These are phyloP conservation scores for Formica selysi DNA, from an alignment of 1,140 invertebrate species.

Conservation along the genomic window DNA sequence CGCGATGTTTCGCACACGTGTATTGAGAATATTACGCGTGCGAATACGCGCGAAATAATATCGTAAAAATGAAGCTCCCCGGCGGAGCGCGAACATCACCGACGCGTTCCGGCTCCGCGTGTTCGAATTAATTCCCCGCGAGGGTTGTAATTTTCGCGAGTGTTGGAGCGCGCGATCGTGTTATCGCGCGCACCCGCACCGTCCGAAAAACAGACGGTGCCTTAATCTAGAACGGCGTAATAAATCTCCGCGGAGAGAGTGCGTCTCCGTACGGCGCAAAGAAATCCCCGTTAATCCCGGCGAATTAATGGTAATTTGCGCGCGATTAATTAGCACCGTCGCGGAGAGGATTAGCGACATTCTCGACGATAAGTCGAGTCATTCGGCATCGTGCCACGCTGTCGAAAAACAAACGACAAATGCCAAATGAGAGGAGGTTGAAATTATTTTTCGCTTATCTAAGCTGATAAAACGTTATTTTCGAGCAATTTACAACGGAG, in stretches of 20 bases:
- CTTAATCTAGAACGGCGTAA: conserved; percentile 54
- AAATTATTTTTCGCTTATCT: neutral
- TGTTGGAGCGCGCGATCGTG: conserved; percentile 32
- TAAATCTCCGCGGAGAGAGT: conserved; percentile 39
- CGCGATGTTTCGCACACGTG: conserved; percentile 38
- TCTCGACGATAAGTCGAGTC: conserved; percentile 52
- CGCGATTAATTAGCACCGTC: conserved; percentile 64
- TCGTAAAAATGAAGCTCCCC: conserved; percentile 36
- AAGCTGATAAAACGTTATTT: neutral
- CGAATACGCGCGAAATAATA: neutral
- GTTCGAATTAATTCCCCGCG: conserved; percentile 61
- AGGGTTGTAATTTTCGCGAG: conserved; percentile 56
- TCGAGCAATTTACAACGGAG: conserved; percentile 3
- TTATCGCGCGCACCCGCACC: conserved; percentile 37
- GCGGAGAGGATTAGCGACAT: conserved; percentile 49
- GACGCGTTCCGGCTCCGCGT: conserved; percentile 1
- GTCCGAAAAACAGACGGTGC: conserved; percentile 48
- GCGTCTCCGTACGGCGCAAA: conserved; percentile 46
- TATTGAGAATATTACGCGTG: conserved; percentile 29
- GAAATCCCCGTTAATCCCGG: conserved; percentile 52
- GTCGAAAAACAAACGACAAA: conserved; percentile 29
- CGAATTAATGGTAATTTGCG: conserved; percentile 67
- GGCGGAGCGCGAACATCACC: conserved; percentile 15
- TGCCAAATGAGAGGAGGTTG: conserved; percentile 1
- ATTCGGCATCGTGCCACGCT: conserved; percentile 8